Conservation (phyloP, 23 tunicate genomes). For the Trididemnum miniatum region DNA sequence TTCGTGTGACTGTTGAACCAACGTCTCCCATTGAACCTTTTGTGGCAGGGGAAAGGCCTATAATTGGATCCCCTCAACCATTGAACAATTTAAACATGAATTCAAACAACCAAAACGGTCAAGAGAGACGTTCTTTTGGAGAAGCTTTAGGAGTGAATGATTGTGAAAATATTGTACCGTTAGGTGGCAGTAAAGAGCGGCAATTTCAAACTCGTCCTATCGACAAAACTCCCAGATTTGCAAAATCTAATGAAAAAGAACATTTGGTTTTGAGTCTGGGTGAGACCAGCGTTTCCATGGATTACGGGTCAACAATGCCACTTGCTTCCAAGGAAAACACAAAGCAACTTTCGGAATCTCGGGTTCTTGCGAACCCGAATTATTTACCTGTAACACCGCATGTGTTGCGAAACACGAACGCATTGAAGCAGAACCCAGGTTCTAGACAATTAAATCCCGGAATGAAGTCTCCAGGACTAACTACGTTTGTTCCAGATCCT, state of each 20-base stretch:
- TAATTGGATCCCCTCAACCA: background rate
- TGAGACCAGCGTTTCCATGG: background rate
- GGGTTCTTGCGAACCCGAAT: conserved; percentile 53
- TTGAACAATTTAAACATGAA: background rate
- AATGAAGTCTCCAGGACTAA: background rate
- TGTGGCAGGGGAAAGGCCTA: background rate
- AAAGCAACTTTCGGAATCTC: background rate
- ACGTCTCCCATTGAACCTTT: background rate
- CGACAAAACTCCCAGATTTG: background rate
- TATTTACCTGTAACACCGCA: conserved; percentile 47
- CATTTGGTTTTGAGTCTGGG: background rate
- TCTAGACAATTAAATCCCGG: no score
- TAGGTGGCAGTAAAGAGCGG: background rate
- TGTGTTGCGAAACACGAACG: background rate
- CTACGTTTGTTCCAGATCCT: background rate
- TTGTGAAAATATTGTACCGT: background rate
- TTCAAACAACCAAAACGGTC: conserved; percentile 21
- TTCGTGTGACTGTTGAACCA: background rate
- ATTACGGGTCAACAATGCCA: background rate
- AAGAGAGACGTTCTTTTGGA: background rate
- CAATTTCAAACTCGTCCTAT: background rate
- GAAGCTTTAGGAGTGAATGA: background rate
- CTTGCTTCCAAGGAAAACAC: background rate
- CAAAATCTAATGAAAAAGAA: background rate
- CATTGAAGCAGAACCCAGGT: background rate